Evolutionary conservation across 2,797 vertebrate species (phyloP).

Genomic region (Esox masquinongy): DNA sequence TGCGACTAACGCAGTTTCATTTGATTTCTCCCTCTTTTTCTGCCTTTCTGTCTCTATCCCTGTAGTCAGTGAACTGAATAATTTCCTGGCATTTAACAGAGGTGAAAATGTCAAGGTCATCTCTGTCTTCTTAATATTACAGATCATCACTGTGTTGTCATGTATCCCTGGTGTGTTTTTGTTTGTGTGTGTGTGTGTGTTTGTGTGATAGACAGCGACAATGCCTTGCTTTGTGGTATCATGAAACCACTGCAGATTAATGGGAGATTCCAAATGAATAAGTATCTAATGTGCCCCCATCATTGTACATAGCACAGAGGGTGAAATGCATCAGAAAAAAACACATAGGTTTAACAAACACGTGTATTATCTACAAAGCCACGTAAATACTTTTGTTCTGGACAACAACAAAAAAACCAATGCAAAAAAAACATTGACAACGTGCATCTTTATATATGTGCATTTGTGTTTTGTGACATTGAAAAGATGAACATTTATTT

Average conservation of each 20-base stretch:
- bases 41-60: constrained; percentile 23
- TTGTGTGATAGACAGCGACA: constrained; percentile 16
- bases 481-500: not conserved
- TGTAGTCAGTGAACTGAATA: constrained; percentile 63
- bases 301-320: constrained; percentile 31
- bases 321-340: constrained; percentile 27
- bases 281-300: constrained; percentile 24
- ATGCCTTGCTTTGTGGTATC: constrained; percentile 25
- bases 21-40: not conserved
- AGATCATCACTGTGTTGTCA: constrained; percentile 36
- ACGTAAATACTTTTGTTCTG: not conserved
- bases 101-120: constrained; percentile 77
- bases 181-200: constrained; percentile 1
- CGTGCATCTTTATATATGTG: not conserved
- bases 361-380: no score
- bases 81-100: constrained; percentile 66
- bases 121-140: constrained; percentile 60
- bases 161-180: constrained; percentile 20
- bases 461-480: constrained; percentile 25
- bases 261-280: constrained; percentile 41
- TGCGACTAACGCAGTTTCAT: no score
- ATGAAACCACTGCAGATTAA: constrained; percentile 40
- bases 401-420: not conserved
- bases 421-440: not conserved
- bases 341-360: not conserved